A percentile compares a stretch with the other conserved stretches of the same genome.
These are phyloP conservation scores for Drosophila austrosaltans DNA, from an alignment of 2,888 invertebrate genomes.

Conservation along the genomic window DNA sequence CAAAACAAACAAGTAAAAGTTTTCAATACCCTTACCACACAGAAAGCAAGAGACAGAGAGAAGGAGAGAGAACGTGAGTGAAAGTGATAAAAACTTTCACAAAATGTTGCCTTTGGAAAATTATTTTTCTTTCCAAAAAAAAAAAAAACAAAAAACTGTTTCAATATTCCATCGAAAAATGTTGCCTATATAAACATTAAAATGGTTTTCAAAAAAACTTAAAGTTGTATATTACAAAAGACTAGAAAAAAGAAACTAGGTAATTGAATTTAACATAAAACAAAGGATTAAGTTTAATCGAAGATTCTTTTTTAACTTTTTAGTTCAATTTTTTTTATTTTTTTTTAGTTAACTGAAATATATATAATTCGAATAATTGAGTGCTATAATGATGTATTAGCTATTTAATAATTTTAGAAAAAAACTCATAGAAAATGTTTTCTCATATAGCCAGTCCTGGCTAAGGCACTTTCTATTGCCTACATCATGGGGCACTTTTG, in stretches of 20 bases:
- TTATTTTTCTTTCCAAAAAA: not conserved
- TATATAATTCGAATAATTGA: too few relatives aligned
- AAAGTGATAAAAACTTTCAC: conserved; percentile 3
- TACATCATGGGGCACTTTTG: not conserved
- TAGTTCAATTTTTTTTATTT: too few relatives aligned
- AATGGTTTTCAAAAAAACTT: too few relatives aligned
- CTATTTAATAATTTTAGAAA: not conserved
- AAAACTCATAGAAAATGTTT: not conserved
- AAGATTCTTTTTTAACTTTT: too few relatives aligned
- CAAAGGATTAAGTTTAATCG: too few relatives aligned
- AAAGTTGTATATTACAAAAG: too few relatives aligned
- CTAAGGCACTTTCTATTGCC: not conserved
- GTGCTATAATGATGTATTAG: not conserved
- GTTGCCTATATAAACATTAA: too few relatives aligned
- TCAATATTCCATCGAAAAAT: not conserved
- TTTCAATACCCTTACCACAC: conserved; percentile 25
- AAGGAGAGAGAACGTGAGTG: not conserved
- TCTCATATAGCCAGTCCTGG: not conserved
- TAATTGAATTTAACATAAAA: too few relatives aligned
- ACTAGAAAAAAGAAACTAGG: too few relatives aligned
- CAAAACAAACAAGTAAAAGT: conserved; percentile 39
- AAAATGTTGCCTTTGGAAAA: not conserved
- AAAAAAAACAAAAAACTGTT: not conserved
- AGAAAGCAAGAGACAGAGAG: not conserved
- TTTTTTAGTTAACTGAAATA: too few relatives aligned